These are phyloP conservation scores for Rhadinocentrus ornatus DNA, from an alignment of 2,797 vertebrate species.

Conservation along the genomic window DNA sequence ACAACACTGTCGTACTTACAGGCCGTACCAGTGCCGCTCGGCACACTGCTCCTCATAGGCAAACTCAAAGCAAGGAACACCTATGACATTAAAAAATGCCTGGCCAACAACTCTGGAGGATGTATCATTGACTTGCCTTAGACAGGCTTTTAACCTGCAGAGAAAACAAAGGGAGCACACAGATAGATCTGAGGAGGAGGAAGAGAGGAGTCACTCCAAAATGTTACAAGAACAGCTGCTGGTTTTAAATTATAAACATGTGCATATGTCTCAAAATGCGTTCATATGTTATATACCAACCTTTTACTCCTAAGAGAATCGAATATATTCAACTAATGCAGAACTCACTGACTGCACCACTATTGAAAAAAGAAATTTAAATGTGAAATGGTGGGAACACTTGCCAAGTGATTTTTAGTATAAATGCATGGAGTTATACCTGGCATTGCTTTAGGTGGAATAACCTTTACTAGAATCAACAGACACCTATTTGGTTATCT, in stretches of 20 bases:
- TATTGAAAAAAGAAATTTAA: background rate
- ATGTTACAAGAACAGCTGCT: background rate
- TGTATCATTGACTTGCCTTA: slow-evolving; percentile 87
- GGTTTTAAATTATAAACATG: background rate
- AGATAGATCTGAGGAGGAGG: background rate
- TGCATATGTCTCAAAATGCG: background rate
- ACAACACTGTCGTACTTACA: slow-evolving; percentile 85
- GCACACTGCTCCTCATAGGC: slow-evolving; percentile 87
- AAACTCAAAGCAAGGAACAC: slow-evolving; percentile 90
- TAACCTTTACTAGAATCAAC: background rate
- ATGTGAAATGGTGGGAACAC: no score
- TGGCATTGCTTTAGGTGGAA: background rate
- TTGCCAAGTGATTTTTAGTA: background rate
- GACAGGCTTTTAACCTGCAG: slow-evolving; percentile 87
- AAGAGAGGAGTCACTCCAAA: background rate
- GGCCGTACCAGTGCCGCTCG: slow-evolving; percentile 90
- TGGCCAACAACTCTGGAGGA: slow-evolving; percentile 89
- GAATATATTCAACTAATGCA: background rate
- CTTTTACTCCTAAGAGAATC: background rate
- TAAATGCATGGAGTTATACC: background rate
- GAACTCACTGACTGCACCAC: background rate
- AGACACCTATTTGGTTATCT: no score
- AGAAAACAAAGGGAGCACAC: slow-evolving; percentile 2
- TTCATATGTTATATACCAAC: background rate
- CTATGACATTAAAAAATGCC: slow-evolving; percentile 92